Conservation (phyloP, 1,140 invertebrate genomes). For the Odontomachus brunneus region DNA sequence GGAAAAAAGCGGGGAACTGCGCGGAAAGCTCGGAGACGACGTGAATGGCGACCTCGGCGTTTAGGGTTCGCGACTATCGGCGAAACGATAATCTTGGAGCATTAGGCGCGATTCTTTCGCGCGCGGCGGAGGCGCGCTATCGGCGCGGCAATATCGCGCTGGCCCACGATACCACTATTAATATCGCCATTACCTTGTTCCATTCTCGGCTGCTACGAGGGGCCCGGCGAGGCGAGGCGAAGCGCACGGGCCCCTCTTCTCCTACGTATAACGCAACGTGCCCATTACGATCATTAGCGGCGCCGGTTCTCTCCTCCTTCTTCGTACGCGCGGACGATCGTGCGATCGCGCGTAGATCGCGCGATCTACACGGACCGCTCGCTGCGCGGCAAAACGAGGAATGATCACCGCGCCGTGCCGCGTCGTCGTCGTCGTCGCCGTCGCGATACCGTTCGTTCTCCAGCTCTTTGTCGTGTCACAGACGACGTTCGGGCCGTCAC, state of each 20-base stretch:
- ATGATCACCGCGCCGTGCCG: conserved; percentile 36
- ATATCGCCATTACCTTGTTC: conserved; percentile 60
- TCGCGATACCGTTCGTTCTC: conserved; percentile 39
- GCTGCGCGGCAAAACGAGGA: conserved; percentile 53
- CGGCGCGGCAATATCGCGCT: conserved; percentile 40
- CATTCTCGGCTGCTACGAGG: conserved; percentile 47
- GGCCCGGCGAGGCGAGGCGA: conserved; percentile 20
- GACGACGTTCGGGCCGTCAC: conserved; percentile 41
- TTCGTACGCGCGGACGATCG: conserved; percentile 21
- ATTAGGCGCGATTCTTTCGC: conserved; percentile 52
- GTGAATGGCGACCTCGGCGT: conserved; percentile 21
- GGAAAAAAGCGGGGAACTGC: background rate
- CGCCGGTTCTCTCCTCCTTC: conserved; percentile 16
- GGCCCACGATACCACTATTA: conserved; percentile 48
- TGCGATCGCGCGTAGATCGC: conserved; percentile 32
- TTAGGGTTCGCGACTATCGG: conserved; percentile 43
- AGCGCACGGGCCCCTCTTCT: conserved; percentile 4
- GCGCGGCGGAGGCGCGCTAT: conserved; percentile 3
- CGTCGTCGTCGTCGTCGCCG: background rate
- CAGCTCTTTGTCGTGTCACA: conserved; percentile 46
- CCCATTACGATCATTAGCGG: conserved; percentile 63
- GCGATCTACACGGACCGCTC: conserved; percentile 52
- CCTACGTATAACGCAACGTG: conserved; percentile 33
- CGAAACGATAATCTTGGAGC: conserved; percentile 50
- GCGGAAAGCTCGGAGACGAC: background rate